phyloP scores from a whole-genome alignment of 2,888 invertebrate genomes.

The Drosophila pseudotalamancana region DNA sequence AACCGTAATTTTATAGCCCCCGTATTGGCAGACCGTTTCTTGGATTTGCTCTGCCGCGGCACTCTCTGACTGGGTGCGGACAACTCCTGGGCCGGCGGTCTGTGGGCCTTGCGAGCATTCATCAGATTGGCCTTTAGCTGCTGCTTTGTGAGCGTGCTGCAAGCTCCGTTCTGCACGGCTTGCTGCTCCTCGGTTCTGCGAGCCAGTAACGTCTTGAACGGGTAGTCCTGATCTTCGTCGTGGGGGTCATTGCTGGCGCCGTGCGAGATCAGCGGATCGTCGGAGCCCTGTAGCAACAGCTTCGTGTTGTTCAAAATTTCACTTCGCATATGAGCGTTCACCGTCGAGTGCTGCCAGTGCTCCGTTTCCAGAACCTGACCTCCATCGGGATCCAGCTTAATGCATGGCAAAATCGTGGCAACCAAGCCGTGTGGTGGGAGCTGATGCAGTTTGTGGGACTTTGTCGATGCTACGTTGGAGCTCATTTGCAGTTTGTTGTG shows the following conservation, averaged over 20 bases:
- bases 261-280: slow-evolving; percentile 84
- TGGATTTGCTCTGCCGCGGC: slow-evolving; percentile 40
- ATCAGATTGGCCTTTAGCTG: slow-evolving; percentile 81
- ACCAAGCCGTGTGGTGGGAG: slow-evolving; percentile 17
- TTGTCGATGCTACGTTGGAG: slow-evolving; percentile 17
- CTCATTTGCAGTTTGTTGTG: slow-evolving; percentile 32
- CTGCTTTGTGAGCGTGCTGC: slow-evolving; percentile 75
- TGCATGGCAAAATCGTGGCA: slow-evolving; percentile 30
- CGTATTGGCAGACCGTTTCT: slow-evolving; percentile 35
- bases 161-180: slow-evolving; percentile 58
- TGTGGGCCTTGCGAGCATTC: slow-evolving; percentile 60
- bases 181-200: slow-evolving; percentile 41
- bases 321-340: slow-evolving; percentile 46
- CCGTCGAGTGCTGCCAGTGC: slow-evolving; percentile 45
- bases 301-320: slow-evolving; percentile 64
- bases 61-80: slow-evolving; percentile 13
- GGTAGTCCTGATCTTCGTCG: slow-evolving; percentile 82
- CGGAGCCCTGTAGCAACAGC: slow-evolving; percentile 82
- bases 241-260: slow-evolving; percentile 81
- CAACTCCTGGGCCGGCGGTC: slow-evolving; percentile 22
- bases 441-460: slow-evolving; percentile 23
- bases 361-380: slow-evolving; percentile 47
- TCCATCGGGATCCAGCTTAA: slow-evolving; percentile 66
- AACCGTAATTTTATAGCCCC: slow-evolving; percentile 91
- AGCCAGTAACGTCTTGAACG: slow-evolving; percentile 70